Percentiles rank a stretch among this genome's conserved stretches.
Evolutionary conservation across 2,888 invertebrate genomes (phyloP).

Genomic region (Cephus nigrinus): DNA sequence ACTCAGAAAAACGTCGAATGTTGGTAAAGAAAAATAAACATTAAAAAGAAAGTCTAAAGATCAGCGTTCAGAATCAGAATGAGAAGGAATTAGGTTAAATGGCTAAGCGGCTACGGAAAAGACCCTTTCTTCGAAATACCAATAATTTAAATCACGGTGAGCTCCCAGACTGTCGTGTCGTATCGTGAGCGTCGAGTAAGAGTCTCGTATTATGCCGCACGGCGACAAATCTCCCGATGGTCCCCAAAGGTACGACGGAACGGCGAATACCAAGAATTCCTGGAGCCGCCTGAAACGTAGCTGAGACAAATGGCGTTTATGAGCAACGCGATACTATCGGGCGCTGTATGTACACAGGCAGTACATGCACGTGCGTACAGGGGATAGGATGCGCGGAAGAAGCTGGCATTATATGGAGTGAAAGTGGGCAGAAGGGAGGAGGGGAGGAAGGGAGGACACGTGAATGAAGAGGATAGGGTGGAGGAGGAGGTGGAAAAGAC

Average conservation of each 20-base stretch:
- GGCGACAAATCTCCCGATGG: slow-evolving; percentile 29
- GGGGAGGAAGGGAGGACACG: neutral
- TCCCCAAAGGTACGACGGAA: slow-evolving; percentile 44
- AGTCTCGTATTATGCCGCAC: neutral
- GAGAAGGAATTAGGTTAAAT: neutral
- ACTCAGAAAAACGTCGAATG: neutral
- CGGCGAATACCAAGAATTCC: slow-evolving; percentile 41
- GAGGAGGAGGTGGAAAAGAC: slow-evolving; percentile 12
- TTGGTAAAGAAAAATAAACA: neutral
- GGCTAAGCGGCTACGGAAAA: neutral
- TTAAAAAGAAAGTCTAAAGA: neutral
- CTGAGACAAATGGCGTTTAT: slow-evolving; percentile 35
- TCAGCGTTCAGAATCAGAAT: neutral
- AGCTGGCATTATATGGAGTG: slow-evolving; percentile 41
- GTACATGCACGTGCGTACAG: slow-evolving; percentile 13
- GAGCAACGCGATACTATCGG: slow-evolving; percentile 41
- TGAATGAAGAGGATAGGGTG: slow-evolving; percentile 11
- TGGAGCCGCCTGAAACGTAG: slow-evolving; percentile 31
- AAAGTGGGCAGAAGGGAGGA: slow-evolving; percentile 19
- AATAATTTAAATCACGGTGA: neutral
- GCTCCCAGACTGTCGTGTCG: neutral
- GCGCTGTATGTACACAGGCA: slow-evolving; percentile 24
- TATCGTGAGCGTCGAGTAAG: neutral
- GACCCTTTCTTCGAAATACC: neutral
- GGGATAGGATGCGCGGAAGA: slow-evolving; percentile 29